Percentiles rank a stretch among this genome's conserved stretches.
These are phyloP conservation scores for Eristalinus aeneus DNA, from an alignment of 2,888 invertebrate genomes.

Conservation along the genomic window DNA sequence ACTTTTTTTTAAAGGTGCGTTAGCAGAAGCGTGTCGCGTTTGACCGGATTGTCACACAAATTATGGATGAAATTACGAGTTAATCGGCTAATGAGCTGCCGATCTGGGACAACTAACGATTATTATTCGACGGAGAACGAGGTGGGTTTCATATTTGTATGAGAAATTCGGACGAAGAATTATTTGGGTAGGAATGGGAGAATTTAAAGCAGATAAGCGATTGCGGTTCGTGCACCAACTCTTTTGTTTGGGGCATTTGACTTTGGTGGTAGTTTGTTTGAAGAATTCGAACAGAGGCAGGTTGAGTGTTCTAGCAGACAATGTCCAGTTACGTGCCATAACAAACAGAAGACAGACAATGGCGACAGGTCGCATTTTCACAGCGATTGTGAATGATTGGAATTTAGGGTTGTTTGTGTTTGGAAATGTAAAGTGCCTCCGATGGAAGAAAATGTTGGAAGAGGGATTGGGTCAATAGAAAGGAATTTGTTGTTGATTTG, in stretches of 20 bases:
- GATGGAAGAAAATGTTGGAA: too few relatives aligned
- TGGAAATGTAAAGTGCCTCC: too few relatives aligned
- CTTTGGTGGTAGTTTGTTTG: background rate
- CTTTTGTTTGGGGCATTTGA: background rate
- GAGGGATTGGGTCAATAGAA: too few relatives aligned
- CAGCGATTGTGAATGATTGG: too few relatives aligned
- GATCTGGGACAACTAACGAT: background rate
- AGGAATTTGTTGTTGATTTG: too few relatives aligned
- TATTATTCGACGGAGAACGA: background rate
- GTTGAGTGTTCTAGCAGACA: background rate
- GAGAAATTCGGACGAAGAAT: background rate
- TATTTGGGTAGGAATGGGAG: background rate
- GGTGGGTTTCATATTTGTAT: background rate
- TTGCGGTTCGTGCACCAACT: background rate
- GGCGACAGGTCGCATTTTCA: too few relatives aligned
- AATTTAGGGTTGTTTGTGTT: too few relatives aligned
- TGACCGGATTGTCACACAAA: background rate
- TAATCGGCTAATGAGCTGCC: background rate
- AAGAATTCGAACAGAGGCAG: background rate
- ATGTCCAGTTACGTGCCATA: too few relatives aligned
- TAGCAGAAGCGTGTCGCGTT: background rate
- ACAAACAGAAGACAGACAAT: too few relatives aligned
- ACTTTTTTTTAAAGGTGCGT: slow-evolving; percentile 67
- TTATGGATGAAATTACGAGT: background rate
- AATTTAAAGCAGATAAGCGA: background rate